Evolutionary conservation across 2,113 vertebrate species (phyloP).

Genomic region (Electrona antarctica): DNA sequence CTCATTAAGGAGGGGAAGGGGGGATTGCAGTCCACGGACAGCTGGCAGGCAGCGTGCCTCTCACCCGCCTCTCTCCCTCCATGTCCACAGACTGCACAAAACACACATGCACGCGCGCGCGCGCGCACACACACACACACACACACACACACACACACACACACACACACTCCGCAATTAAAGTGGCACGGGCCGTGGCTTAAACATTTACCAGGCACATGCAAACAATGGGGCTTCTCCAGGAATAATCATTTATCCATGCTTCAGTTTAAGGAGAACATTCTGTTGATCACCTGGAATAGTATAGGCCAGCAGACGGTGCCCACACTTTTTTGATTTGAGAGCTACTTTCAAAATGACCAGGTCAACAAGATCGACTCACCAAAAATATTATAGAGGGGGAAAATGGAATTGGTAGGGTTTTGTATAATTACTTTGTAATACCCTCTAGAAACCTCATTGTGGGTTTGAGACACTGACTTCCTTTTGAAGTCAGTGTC

Average conservation of each 20-base stretch:
- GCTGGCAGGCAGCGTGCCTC: slow-evolving; percentile 81
- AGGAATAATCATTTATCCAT: slow-evolving; percentile 51
- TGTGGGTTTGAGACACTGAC: too few species aligned
- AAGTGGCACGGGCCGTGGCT: slow-evolving; percentile 74
- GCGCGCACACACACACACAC: slow-evolving; percentile 49
- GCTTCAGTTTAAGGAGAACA: slow-evolving; percentile 2
- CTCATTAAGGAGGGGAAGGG: slow-evolving; percentile 74
- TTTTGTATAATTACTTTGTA: too few species aligned
- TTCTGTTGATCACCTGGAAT: too few species aligned
- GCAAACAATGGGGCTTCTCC: slow-evolving; percentile 62
- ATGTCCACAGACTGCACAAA: slow-evolving; percentile 22
- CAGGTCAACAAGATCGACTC: too few species aligned
- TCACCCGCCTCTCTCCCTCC: slow-evolving; percentile 38
- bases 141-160: slow-evolving; percentile 70
- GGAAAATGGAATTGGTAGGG: too few species aligned
- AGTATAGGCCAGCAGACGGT: too few species aligned
- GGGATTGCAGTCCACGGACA: slow-evolving; percentile 73
- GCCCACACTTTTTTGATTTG: too few species aligned
- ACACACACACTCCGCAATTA: slow-evolving; percentile 74
- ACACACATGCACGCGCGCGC: slow-evolving; percentile 15
- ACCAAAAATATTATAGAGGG: too few species aligned
- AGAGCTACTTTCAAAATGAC: too few species aligned
- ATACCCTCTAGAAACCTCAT: too few species aligned
- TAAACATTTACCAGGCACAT: slow-evolving; percentile 77
- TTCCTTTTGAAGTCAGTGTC: too few species aligned